These are phyloP conservation scores for Ceryle rudis DNA, from an alignment of 2,797 vertebrate species.

Conservation along the genomic window DNA sequence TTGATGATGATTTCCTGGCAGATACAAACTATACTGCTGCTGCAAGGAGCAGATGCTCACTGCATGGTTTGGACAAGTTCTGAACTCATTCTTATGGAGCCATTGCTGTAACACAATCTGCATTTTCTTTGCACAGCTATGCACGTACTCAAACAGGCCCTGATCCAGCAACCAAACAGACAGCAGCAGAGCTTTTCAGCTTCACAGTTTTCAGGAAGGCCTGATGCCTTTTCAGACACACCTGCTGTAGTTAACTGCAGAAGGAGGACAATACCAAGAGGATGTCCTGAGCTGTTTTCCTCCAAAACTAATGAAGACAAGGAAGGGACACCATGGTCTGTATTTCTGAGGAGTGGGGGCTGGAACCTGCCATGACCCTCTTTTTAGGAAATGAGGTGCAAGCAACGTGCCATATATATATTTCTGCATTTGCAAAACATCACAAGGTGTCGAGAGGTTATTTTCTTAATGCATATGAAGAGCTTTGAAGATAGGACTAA, in stretches of 20 bases:
- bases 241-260: neutral
- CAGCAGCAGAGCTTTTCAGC: neutral
- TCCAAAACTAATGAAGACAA: neutral
- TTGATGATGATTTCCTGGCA: neutral
- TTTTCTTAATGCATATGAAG: neutral
- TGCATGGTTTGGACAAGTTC: neutral
- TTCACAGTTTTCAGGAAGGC: neutral
- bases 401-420: neutral
- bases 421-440: neutral
- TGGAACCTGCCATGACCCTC: neutral
- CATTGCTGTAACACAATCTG: fast-evolving
- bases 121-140: neutral
- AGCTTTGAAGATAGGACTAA: neutral
- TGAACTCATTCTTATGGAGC: fast-evolving
- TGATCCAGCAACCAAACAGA: neutral
- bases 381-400: neutral
- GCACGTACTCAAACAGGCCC: neutral
- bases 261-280: neutral
- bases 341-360: fast-evolving
- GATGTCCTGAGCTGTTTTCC: neutral
- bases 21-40: neutral
- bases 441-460: neutral
- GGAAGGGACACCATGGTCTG: neutral
- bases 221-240: neutral
- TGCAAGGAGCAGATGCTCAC: neutral